Evolutionary conservation across 2,888 invertebrate species (phyloP), one percentile per base, ranked within the genome.

Genomic region (Dorcus hopei): DNA sequence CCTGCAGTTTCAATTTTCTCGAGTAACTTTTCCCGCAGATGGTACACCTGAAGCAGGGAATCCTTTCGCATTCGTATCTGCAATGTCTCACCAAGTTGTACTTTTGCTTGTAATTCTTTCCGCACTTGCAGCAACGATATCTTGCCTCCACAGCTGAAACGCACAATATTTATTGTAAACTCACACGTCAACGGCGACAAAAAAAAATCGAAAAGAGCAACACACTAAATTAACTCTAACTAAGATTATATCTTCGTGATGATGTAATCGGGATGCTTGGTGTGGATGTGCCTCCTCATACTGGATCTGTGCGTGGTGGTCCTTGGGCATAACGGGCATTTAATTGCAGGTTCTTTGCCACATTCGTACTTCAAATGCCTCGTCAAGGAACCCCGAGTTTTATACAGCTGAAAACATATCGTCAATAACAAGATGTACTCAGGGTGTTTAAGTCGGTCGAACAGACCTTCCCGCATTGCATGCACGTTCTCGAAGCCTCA

Each of bases 301-400:
- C 26, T 33, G 6, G 26, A 33, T 33, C 7, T 33, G 26, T 33
- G 26, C 4, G 26, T 33, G 26, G 26, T 33, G 3, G 26, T 6
- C 6, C 26, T 33, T 33, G 26, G 1, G 3, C 26, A 33, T 6
- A 33, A 7, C 26, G 79, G 88, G 88, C 62, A 88, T 81, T 0
- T 88, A 88, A 63, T 88, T 26, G 14, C 9, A 14, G 33, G 33
- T 38, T 9, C 23, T 41, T 38, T 40, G 9, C 86, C 86, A 68
- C 87, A 87, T 70, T 85, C 86, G 67, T 86, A 85, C 43, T 84
- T 85, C 45, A 85, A 78, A 72, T 90, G 90, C 70, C 89, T 82
- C 71, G 87, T 82, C 68, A 90, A 83, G 39, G 89, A 89, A 70
- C 88, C 87, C 79, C 88, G 87, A 80, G 88, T 88, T 65, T 87